Percentiles rank a stretch among this genome's conserved stretches.
Conservation (phyloP, 2,113 vertebrate genomes). For the Ictalurus furcatus region DNA sequence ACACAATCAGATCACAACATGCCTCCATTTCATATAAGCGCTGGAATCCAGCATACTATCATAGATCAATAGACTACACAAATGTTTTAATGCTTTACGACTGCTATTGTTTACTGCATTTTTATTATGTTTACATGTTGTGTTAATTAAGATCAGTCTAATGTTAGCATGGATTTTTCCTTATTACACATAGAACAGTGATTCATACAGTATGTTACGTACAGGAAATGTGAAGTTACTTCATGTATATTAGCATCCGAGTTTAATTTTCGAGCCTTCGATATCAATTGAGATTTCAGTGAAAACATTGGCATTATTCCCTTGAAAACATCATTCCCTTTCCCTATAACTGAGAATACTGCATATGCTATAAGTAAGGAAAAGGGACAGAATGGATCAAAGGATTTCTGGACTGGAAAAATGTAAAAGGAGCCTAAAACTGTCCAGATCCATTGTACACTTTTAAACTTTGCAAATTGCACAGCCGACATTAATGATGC, state of each 20-base stretch:
- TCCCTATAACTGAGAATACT: neutral
- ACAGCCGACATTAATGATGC: neutral
- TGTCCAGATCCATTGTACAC: neutral
- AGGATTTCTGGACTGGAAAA: neutral
- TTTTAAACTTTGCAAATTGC: neutral
- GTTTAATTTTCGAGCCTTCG: neutral
- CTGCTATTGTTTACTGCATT: neutral
- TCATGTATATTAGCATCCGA: neutral
- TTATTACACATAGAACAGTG: neutral
- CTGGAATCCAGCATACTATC: neutral
- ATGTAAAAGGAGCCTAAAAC: neutral
- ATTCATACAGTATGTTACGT: neutral
- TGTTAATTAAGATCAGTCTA: constrained; percentile 29
- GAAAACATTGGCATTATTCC: neutral
- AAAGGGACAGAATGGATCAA: neutral
- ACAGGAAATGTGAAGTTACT: neutral
- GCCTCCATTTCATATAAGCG: neutral
- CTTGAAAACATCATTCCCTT: neutral
- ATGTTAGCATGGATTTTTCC: constrained; percentile 19
- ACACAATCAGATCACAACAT: neutral
- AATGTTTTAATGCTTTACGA: neutral
- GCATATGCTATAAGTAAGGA: neutral
- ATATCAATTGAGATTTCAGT: neutral
- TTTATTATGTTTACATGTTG: constrained; percentile 15
- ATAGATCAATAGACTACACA: neutral